Evolutionary conservation across 2,113 vertebrate genomes (phyloP).

Genomic region (Ciconia stormi): DNA sequence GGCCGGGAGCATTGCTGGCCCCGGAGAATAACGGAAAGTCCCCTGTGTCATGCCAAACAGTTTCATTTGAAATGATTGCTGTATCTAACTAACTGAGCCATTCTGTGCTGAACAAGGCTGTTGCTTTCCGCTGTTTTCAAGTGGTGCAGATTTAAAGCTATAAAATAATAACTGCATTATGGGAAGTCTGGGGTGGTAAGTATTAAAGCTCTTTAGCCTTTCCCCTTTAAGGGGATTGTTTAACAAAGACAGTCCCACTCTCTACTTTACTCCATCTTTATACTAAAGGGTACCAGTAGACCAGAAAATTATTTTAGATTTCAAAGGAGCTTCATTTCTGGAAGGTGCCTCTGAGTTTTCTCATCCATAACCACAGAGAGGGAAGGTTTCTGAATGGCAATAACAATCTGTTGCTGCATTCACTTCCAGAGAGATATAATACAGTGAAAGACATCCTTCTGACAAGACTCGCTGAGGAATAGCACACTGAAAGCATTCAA

Average conservation of each 20-base stretch:
- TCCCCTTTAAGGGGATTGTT: not conserved
- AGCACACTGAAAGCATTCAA: not conserved
- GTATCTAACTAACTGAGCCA: not conserved
- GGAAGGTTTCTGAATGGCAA: not conserved
- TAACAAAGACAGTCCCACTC: not conserved
- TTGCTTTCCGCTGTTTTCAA: not conserved
- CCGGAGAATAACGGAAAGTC: fast-evolving
- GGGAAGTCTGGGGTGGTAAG: too few relatives aligned
- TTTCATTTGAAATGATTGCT: not conserved
- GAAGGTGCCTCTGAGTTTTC: not conserved
- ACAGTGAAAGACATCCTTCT: not conserved
- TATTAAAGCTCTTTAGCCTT: not conserved
- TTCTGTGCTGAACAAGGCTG: not conserved
- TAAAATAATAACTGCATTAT: not conserved
- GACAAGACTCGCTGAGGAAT: not conserved
- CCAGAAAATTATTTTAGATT: conserved; percentile 3
- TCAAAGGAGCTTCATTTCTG: not conserved
- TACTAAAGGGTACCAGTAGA: not conserved
- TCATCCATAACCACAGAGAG: not conserved
- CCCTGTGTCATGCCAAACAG: fast-evolving
- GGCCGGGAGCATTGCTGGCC: not conserved
- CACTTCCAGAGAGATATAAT: not conserved
- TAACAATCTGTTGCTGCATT: not conserved
- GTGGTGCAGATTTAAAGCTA: not conserved
- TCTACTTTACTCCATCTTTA: not conserved